Evolutionary conservation across 2,797 vertebrate species (phyloP).

Genomic region (Coracias cyanogaster): DNA sequence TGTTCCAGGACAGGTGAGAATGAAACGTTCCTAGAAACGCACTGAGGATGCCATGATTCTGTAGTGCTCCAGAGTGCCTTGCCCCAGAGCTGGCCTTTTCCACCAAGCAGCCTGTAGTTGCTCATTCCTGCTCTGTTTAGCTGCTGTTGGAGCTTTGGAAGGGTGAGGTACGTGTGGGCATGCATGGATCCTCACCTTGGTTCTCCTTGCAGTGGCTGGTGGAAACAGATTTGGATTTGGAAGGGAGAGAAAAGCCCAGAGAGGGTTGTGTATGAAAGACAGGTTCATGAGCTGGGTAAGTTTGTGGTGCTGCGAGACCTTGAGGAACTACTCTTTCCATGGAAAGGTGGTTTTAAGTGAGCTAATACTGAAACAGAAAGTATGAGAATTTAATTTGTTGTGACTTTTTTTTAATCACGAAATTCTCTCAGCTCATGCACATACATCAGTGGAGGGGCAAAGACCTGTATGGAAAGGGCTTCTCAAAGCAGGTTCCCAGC

Average conservation of each 20-base stretch:
- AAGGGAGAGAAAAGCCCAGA: neutral
- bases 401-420: neutral
- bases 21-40: neutral
- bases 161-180: accelerated
- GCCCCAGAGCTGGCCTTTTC: neutral
- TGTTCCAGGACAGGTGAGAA: neutral
- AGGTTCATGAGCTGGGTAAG: neutral
- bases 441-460: neutral
- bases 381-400: neutral
- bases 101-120: neutral
- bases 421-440: neutral
- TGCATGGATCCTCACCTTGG: neutral
- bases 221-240: neutral
- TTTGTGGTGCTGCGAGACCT: neutral
- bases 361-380: neutral
- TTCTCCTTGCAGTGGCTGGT: neutral
- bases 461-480: neutral
- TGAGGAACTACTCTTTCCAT: neutral
- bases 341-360: neutral
- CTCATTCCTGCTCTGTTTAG: neutral
- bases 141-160: neutral
- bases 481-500: neutral
- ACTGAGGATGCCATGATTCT: neutral
- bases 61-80: neutral
- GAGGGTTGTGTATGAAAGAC: neutral